Conservation (phyloP, 2,888 invertebrate genomes). For the Quadroppia sp. region DNA sequence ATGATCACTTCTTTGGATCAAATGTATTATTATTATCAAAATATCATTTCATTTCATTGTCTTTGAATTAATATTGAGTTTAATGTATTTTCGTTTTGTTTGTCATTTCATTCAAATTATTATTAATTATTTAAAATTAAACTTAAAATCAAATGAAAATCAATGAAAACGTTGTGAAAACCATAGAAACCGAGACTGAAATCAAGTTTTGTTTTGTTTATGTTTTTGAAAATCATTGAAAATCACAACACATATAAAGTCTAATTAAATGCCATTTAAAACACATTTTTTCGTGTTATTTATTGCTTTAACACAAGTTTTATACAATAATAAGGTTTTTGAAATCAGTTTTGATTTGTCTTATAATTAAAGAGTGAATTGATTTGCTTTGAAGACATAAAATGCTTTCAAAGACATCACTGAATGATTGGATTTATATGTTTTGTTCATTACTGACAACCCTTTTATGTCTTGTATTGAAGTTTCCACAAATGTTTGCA, state of each 20-base stretch:
- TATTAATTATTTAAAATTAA: too few relatives aligned
- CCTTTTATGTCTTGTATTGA: conserved; percentile 17
- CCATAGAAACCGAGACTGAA: conserved; percentile 18
- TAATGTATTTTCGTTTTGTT: too few relatives aligned
- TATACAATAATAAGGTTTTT: not conserved
- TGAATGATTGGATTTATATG: conserved; percentile 16
- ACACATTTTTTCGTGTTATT: too few relatives aligned
- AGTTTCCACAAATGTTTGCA: conserved; percentile 24
- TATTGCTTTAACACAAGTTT: too few relatives aligned
- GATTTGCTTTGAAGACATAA: not conserved
- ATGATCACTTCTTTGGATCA: not conserved
- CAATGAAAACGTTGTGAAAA: not conserved
- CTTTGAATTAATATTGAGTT: too few relatives aligned
- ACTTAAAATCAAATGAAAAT: not conserved
- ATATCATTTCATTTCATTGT: too few relatives aligned
- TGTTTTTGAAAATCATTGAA: not conserved
- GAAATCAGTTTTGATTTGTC: not conserved
- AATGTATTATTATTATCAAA: too few relatives aligned
- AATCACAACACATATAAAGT: not conserved
- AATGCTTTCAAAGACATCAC: not conserved
- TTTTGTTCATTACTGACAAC: conserved; percentile 23
- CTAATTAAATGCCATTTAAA: too few relatives aligned
- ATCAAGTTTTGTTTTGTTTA: not conserved
- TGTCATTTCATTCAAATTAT: too few relatives aligned
- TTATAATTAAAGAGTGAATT: not conserved